Base-by-base conservation (phyloP, 2,113 vertebrate species). In the Barnardius zonarius region DNA sequence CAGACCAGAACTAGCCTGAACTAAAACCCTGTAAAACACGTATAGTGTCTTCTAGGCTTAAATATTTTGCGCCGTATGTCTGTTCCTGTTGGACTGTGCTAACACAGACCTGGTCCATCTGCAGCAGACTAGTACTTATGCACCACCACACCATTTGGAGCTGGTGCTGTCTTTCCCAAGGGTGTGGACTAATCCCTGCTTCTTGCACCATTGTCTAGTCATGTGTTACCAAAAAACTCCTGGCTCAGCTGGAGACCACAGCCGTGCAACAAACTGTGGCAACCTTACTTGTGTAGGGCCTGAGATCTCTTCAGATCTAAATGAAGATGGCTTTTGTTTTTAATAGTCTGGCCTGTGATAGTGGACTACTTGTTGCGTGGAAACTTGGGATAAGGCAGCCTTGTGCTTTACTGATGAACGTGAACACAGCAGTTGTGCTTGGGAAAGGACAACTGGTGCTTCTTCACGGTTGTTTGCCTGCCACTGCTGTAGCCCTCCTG, bases 91-190 rank as follows among this genome's bases (percentile, higher is more conserved):
- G 73, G 30, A 27, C 55, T 55, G 20, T 63, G 51, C 51, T 66
- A 15, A 39, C 67, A 12, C 7, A 69, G 80, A 59, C 4, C 10
- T 19, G 28, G 18, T 43, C 23, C 15, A 1, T 61, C 72, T 79
- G 48, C 48, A 57, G 61, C n/a, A 20, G 6, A 23, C 37, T 30
- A 3, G 17, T 43, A 14, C 10, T 14, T 46, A 6, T 48, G 41
- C 39, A 27, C 13, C 1, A 33, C 14, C 0, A 0, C 0, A 0
- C 31, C 7, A 18, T 48, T 41, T 83, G 59, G 66, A 62, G 54
- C 30, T 1, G 3, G 7, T 18, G 6, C 37, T 0, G 0, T 31
- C 43, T 33, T 93, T 90, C 20, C 33, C 22, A 20, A 46, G 35
- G 22, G 0, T 1, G 1, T 24, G 41, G 20, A n/a, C 39, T 72